phyloP scores from a whole-genome alignment of 2,888 invertebrate species.

The Drosophila gaucha region DNA sequence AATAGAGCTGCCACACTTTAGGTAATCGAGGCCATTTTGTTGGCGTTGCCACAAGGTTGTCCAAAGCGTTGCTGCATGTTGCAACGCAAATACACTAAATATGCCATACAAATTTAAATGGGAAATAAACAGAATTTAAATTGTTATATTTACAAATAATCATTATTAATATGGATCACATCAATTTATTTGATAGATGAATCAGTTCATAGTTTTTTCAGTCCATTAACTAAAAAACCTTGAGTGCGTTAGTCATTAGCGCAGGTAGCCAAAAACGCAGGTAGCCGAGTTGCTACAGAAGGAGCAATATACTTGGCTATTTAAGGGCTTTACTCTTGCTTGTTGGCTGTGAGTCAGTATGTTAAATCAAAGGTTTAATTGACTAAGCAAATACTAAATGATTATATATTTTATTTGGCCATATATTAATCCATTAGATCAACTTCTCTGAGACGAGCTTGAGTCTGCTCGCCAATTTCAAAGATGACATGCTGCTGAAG shows the following conservation, averaged over 20 bases:
- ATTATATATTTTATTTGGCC: constrained; percentile 18
- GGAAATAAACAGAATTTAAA: background rate
- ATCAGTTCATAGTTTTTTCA: background rate
- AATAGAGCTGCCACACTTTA: constrained; percentile 34
- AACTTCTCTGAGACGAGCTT: constrained; percentile 88
- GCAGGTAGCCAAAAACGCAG: constrained; percentile 22
- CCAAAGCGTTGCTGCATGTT: background rate
- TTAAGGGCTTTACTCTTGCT: too few relatives aligned
- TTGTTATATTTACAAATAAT: too few relatives aligned
- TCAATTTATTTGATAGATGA: background rate
- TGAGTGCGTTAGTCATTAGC: too few relatives aligned
- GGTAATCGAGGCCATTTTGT: background rate
- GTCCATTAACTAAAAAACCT: too few relatives aligned
- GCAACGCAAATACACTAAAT: constrained; percentile 1
- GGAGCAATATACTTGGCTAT: too few relatives aligned
- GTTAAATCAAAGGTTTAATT: too few relatives aligned
- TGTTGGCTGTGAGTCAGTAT: too few relatives aligned
- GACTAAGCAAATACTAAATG: background rate
- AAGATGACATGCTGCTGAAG: constrained; percentile 93
- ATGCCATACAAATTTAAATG: constrained; percentile 11
- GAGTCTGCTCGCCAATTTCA: constrained; percentile 92
- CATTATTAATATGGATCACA: too few relatives aligned
- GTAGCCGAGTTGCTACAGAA: too few relatives aligned
- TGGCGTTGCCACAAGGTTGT: constrained; percentile 34
- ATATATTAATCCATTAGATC: constrained; percentile 57